Evolutionary conservation across 2,888 invertebrate genomes (phyloP).

Genomic region (Caenorhabditis auriculariae): DNA sequence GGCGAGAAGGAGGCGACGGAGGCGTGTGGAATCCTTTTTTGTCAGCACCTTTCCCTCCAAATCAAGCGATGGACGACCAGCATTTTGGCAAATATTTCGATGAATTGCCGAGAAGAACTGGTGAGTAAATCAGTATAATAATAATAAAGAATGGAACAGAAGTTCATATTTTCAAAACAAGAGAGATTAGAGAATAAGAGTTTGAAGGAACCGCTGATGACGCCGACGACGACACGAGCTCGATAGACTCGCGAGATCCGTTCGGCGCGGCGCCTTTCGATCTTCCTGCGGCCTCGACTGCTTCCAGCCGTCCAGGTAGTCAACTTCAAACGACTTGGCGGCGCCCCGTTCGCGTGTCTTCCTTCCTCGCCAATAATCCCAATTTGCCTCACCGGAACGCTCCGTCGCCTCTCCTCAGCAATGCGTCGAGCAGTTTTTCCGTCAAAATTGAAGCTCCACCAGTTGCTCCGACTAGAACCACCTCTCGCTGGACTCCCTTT

Average conservation of each 20-base stretch:
- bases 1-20: not conserved
- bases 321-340: not conserved
- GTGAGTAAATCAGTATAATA: too few relatives aligned
- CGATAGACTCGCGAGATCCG: constrained; percentile 65
- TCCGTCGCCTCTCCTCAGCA: not conserved
- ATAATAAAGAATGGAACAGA: not conserved
- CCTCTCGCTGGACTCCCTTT: not conserved
- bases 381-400: not conserved
- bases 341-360: not conserved
- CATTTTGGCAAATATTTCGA: constrained; percentile 27
- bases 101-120: constrained; percentile 19
- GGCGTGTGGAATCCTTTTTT: constrained; percentile 52
- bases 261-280: constrained; percentile 67
- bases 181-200: not conserved
- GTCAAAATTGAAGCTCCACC: not conserved
- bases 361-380: not conserved
- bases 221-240: constrained; percentile 20
- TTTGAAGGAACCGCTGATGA: not conserved
- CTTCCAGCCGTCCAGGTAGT: constrained; percentile 9
- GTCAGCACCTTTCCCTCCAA: constrained; percentile 33
- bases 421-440: too few relatives aligned
- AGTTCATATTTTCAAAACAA: too few relatives aligned
- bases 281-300: constrained; percentile 17
- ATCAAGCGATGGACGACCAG: constrained; percentile 15
- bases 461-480: constrained; percentile 1